A percentile compares a stretch with the other conserved stretches of the same genome.
Conservation (phyloP, 1,140 invertebrate species). For the Hydropsyche tenuis region DNA sequence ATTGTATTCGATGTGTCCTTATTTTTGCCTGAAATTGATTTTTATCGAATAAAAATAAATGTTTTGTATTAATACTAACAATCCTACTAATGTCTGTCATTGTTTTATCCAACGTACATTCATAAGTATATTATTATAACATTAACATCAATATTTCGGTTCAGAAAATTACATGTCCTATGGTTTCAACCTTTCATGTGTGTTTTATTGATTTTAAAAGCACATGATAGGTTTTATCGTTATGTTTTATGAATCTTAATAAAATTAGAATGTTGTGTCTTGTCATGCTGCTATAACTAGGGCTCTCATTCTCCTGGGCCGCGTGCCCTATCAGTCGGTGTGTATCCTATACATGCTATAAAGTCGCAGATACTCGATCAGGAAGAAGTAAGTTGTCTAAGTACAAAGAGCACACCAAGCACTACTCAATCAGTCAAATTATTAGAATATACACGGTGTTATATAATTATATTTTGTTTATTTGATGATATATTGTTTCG, state of each 20-base stretch:
- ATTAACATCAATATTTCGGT: no score
- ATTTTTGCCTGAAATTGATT: conserved; percentile 43
- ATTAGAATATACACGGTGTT: no score
- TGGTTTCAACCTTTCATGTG: conserved; percentile 47
- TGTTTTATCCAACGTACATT: no score
- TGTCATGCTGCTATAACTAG: conserved; percentile 69
- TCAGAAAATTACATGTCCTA: no score
- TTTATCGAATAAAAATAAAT: conserved; percentile 7
- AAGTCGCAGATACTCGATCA: conserved; percentile 83
- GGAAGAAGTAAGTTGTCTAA: conserved; percentile 80
- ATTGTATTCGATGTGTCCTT: conserved; percentile 64
- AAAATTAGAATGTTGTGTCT: conserved; percentile 54
- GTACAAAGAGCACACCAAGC: conserved; percentile 17
- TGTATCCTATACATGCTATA: conserved; percentile 85
- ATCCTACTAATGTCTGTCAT: no score
- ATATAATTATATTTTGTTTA: no score
- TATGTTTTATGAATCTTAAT: neutral
- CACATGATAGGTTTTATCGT: conserved; percentile 15
- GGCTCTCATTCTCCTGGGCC: conserved; percentile 87
- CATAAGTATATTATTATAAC: no score
- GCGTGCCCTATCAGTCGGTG: conserved; percentile 83
- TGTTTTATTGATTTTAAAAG: conserved; percentile 43
- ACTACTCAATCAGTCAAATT: no score
- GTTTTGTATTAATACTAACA: no score
- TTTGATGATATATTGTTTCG: no score